A percentile compares a stretch with the other conserved stretches of the same genome.
These are phyloP conservation scores for Peromyscus eremicus DNA, from an alignment of 2,797 vertebrate species.

Conservation along the genomic window DNA sequence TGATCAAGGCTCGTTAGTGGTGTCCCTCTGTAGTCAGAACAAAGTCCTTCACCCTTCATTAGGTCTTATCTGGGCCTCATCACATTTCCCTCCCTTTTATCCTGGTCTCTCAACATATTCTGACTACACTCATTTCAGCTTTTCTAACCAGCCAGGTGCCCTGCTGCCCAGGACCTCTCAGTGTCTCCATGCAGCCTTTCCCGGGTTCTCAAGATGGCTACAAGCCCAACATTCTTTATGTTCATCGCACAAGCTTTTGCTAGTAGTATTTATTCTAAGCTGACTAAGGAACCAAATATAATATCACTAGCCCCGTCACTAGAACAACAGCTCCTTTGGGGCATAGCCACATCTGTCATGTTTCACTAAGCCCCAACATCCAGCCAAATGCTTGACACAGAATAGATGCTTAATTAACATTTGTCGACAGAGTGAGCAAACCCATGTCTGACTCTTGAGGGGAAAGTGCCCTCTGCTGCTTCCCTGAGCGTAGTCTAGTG, in stretches of 20 bases:
- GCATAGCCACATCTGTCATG: not conserved
- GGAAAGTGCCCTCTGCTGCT: not conserved
- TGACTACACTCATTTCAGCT: not conserved
- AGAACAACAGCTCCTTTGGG: not conserved
- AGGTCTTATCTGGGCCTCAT: not conserved
- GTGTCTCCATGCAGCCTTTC: not conserved
- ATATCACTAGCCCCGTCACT: not conserved
- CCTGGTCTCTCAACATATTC: not conserved
- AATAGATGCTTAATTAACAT: not conserved
- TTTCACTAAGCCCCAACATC: not conserved
- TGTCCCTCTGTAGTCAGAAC: not conserved
- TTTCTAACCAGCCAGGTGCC: not conserved
- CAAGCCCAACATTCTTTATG: not conserved
- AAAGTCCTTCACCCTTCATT: not conserved
- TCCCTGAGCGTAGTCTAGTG: not conserved
- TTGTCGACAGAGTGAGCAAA: not conserved
- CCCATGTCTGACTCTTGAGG: conserved; percentile 14
- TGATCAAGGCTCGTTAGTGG: not conserved
- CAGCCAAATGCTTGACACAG: not conserved
- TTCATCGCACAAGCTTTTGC: not conserved
- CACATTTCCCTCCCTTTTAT: not conserved
- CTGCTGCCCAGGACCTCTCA: not conserved
- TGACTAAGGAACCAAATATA: not conserved
- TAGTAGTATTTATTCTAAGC: not conserved
- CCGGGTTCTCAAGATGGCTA: not conserved